Evolutionary conservation across 2,888 invertebrate species (phyloP), one percentile per base, ranked within the genome.

Genomic region (Caenorhabditis zanzibari): DNA sequence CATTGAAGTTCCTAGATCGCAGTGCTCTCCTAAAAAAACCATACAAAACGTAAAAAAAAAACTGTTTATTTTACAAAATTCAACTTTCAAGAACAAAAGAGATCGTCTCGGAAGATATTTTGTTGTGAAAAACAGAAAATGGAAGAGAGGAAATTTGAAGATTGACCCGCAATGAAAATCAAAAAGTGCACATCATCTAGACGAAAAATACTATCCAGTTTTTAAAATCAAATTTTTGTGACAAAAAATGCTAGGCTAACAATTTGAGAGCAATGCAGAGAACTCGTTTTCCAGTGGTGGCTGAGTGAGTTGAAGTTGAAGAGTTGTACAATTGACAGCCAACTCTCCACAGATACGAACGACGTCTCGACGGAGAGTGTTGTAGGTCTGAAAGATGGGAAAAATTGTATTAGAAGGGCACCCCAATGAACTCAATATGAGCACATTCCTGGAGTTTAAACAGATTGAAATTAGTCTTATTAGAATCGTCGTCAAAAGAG

Each of bases 331-430:
- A 59, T 89, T 87, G 3, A 82, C 82, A 4, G 89, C 83, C 38
- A 89, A 63, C 52, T 89, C 88, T 1, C 85, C 81, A 38, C 87
- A 85, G 44, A 89, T 87, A 26, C 89, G 63, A 28, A 89, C 86
- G 19, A 89, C 82, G 58, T 89, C 89, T 0, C 87, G 83, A 24
- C 88, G 87, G 5, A 79, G 68, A 9, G 74, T 68, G 66, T 89
- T 86, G 75, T 80, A 88, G 5, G 82, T 73, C 89, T 89, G 83
- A 32, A 86, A 81, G 7, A 10, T 38, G 6, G 38, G 38, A 61
- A 38, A 24, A 28, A 16, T 38, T 19, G n/a, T n/a, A n/a, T n/a
- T n/a, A n/a, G n/a, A n/a, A n/a, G 19, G 10, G 44, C 3, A 44
- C 32, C 4, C 32, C 32, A 4, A 32, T 32, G 5, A 32, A 32